Evolutionary conservation across 2,797 vertebrate species (phyloP).

Genomic region (Sternotherus odoratus): DNA sequence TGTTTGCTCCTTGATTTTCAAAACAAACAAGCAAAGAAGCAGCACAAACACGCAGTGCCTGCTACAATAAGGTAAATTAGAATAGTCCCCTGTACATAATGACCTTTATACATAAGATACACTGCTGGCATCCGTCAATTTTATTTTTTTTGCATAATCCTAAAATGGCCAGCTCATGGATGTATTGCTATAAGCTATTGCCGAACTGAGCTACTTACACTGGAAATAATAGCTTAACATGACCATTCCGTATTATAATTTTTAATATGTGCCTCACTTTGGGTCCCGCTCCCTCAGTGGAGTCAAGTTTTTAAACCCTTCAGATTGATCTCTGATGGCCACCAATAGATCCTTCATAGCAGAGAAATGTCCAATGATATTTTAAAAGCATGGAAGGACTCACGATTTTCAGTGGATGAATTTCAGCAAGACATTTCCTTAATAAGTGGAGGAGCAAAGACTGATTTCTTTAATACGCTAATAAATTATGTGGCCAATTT

Average conservation of each 20-base stretch:
- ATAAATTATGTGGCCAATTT: slow-evolving; percentile 53
- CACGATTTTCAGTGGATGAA: background rate
- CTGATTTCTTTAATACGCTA: background rate
- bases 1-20: background rate
- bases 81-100: accelerated
- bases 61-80: background rate
- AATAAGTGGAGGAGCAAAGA: background rate
- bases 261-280: background rate
- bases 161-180: background rate
- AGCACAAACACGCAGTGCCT: too few relatives aligned
- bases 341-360: accelerated
- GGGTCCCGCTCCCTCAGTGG: background rate
- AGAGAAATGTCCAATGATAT: accelerated
- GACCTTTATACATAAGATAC: accelerated
- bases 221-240: background rate
- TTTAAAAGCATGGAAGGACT: background rate
- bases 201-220: background rate
- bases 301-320: accelerated
- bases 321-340: accelerated
- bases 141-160: accelerated
- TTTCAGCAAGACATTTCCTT: accelerated
- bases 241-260: background rate
- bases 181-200: accelerated
- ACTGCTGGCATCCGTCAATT: background rate
- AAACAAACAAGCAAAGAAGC: background rate